A percentile compares a stretch with the other conserved stretches of the same genome.
These are phyloP conservation scores for Calidris pygmaea DNA, from an alignment of 2,113 vertebrate genomes.

Conservation along the genomic window DNA sequence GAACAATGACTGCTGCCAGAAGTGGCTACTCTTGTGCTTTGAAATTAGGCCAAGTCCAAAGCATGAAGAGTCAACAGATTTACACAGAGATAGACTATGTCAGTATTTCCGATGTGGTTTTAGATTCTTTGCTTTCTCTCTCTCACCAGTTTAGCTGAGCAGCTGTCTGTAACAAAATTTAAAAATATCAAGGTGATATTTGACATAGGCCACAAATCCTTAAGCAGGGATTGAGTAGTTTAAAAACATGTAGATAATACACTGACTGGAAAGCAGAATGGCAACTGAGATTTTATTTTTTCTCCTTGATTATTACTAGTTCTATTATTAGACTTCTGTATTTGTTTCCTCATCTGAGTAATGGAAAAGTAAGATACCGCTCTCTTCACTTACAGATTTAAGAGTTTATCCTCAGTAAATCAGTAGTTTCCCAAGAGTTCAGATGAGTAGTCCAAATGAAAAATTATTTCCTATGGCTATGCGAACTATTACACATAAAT, in stretches of 20 bases:
- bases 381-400: neutral
- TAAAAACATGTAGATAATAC: neutral
- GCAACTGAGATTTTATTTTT: neutral
- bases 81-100: neutral
- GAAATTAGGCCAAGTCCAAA: neutral
- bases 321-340: neutral
- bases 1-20: neutral
- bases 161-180: neutral
- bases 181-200: neutral
- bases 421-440: neutral
- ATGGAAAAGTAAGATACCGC: neutral
- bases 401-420: neutral
- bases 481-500: neutral
- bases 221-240: neutral
- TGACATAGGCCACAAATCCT: neutral
- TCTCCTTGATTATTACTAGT: neutral
- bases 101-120: neutral
- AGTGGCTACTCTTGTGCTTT: neutral
- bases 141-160: neutral
- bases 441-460: neutral
- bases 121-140: neutral
- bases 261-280: neutral
- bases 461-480: neutral
- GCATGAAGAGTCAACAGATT: neutral
- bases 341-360: neutral